Base-by-base conservation (phyloP, 1,140 invertebrate species). In the Drosophila melanica region DNA sequence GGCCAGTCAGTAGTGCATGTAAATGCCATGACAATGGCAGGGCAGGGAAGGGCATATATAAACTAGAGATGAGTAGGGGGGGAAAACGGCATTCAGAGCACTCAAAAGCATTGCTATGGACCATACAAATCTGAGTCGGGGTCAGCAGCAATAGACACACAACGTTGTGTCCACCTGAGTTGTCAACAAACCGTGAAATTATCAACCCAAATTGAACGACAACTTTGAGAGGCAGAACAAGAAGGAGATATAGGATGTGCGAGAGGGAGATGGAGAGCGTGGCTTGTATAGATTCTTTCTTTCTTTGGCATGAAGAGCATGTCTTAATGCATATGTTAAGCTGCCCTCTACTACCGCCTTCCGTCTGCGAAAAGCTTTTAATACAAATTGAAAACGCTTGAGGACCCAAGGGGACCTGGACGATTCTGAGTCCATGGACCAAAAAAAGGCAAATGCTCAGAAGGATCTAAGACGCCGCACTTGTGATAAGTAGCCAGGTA, bases 131-230 rank as follows among this genome's bases (percentile, higher is more conserved):
- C 68, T 48, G 42, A 55, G 58, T 55, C 44, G 39, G 68, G 72
- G 63, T 75, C 63, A 58, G 30, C 33, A 44, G 37, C 47, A 55
- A 51, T 39, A 69, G 70, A 70, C 60, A 75, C 67, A 62, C 64
- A 73, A 73, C 58, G 76, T 68, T 79, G 63, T 77, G 85, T 90
- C 76, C 79, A 90, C 86, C 86, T 90, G 86, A 90, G 79, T 90
- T 90, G 78, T 86, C 87, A 90, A 90, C 86, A 86, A 90, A 90
- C 87, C 86, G 87, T 90, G 86, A 90, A 90, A 90, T 90, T 90
- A 90, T 90, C 85, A 86, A 90, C 81, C 80, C 75, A 85, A 90
- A 90, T 86, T 85, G 85, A 78, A 87, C 79, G 68, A 79, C 57
- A 80, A 82, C 77, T 54, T 59, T 60, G 64, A 87, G 50, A 66